A percentile compares a stretch with the other conserved stretches of the same genome.
These are phyloP conservation scores for Meteorus sp. DNA, from an alignment of 1,140 invertebrate species.

Conservation along the genomic window DNA sequence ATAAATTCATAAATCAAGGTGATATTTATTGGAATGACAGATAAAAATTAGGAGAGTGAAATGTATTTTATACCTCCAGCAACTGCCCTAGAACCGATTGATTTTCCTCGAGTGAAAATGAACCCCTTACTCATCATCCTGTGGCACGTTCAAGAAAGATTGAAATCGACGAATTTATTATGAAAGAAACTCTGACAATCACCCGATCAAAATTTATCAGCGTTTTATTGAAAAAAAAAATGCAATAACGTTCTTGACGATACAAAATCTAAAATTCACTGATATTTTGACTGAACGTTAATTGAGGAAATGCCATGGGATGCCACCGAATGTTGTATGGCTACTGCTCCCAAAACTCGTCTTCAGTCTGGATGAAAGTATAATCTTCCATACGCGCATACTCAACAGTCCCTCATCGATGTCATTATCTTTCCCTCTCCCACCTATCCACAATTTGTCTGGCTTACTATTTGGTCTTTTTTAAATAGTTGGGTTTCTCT, in stretches of 20 bases:
- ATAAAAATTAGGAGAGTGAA: background rate
- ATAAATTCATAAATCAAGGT: too few species aligned
- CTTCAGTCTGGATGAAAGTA: background rate
- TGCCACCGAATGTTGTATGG: background rate
- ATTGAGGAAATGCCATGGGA: too few species aligned
- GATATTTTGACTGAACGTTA: too few species aligned
- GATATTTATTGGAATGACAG: too few species aligned
- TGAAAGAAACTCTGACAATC: too few species aligned
- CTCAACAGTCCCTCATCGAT: background rate
- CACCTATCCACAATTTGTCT: background rate
- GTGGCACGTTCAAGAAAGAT: background rate
- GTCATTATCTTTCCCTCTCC: background rate
- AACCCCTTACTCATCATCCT: conserved; percentile 10
- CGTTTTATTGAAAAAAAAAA: too few species aligned
- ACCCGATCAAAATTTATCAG: too few species aligned
- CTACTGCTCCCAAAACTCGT: background rate
- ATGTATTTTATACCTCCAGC: background rate
- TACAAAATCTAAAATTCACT: too few species aligned
- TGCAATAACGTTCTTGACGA: too few species aligned
- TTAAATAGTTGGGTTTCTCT: too few species aligned
- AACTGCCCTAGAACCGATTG: background rate
- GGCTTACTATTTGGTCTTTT: background rate
- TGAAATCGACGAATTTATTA: background rate
- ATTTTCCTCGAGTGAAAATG: conserved; percentile 3
- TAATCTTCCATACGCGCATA: background rate